These are phyloP conservation scores for Phortica magna DNA, from an alignment of 2,888 invertebrate species.

Conservation along the genomic window DNA sequence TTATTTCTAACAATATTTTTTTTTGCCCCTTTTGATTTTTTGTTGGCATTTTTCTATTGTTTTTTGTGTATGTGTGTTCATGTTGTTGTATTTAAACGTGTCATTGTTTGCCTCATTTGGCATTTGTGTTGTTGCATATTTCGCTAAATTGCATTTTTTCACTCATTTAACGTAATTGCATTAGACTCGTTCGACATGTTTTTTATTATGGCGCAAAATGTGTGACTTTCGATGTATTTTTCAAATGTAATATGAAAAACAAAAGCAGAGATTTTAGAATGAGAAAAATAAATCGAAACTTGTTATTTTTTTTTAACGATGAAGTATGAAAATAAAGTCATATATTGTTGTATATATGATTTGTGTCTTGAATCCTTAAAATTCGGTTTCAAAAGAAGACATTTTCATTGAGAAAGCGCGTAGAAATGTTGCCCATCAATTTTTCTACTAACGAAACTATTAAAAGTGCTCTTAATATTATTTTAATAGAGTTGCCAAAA, in stretches of 20 bases:
- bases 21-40: conserved; percentile 12
- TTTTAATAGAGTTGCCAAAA: too few relatives aligned
- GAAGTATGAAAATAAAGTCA: too few relatives aligned
- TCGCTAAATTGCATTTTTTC: conserved; percentile 70
- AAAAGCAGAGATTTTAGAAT: background rate
- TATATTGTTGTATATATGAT: too few relatives aligned
- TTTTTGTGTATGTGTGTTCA: background rate
- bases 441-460: too few relatives aligned
- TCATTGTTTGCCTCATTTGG: conserved; percentile 21
- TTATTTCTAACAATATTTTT: background rate
- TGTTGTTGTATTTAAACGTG: conserved; percentile 45
- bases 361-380: too few relatives aligned
- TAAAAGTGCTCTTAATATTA: too few relatives aligned
- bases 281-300: too few relatives aligned
- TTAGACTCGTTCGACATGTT: conserved; percentile 68
- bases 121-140: conserved; percentile 52
- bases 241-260: background rate
- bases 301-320: too few relatives aligned
- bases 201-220: conserved; percentile 51
- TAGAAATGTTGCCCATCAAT: too few relatives aligned
- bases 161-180: conserved; percentile 70
- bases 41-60: conserved; percentile 22
- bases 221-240: background rate
- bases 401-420: too few relatives aligned
- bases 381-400: too few relatives aligned